Conservation (phyloP, 2,797 vertebrate genomes). For the Zenarchopterus dispar region DNA sequence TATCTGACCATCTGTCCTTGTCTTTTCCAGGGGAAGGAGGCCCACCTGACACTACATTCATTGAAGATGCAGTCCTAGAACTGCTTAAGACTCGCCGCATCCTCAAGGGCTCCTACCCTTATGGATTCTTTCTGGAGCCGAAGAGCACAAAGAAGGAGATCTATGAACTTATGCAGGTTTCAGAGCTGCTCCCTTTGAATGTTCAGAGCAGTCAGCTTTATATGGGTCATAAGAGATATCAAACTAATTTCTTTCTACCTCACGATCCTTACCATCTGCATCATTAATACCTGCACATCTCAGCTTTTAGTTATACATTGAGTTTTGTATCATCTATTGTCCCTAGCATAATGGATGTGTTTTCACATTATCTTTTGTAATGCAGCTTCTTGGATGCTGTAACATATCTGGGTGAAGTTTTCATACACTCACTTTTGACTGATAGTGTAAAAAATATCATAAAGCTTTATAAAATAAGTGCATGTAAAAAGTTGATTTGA, state of each 20-base stretch:
- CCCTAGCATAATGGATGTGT: not conserved
- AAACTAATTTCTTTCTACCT: slow-evolving; percentile 33
- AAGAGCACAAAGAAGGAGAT: slow-evolving; percentile 99
- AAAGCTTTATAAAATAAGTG: slow-evolving; percentile 16
- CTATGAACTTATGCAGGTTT: slow-evolving; percentile 99
- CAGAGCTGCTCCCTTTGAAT: slow-evolving; percentile 34
- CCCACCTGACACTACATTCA: slow-evolving; percentile 98
- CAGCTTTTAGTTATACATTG: slow-evolving; percentile 42
- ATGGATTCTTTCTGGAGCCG: slow-evolving; percentile 98
- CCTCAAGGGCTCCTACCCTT: slow-evolving; percentile 99
- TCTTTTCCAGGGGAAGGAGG: slow-evolving; percentile 88
- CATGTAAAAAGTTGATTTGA: slow-evolving; percentile 9
- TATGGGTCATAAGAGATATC: slow-evolving; percentile 42
- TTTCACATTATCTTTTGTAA: slow-evolving; percentile 24
- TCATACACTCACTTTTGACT: not conserved
- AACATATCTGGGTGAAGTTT: slow-evolving; percentile 6
- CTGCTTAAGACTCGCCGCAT: slow-evolving; percentile 97
- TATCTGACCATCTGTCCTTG: not conserved
- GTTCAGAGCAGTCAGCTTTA: slow-evolving; percentile 38
- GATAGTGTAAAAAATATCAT: not conserved
- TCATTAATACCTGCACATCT: slow-evolving; percentile 37
- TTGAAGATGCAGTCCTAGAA: slow-evolving; percentile 97
- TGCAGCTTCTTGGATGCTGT: slow-evolving; percentile 10
- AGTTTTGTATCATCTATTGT: slow-evolving; percentile 29
- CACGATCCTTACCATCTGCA: slow-evolving; percentile 28